Base-by-base conservation (phyloP, 1,140 invertebrate genomes). In the Rhynchophorus ferrugineus region DNA sequence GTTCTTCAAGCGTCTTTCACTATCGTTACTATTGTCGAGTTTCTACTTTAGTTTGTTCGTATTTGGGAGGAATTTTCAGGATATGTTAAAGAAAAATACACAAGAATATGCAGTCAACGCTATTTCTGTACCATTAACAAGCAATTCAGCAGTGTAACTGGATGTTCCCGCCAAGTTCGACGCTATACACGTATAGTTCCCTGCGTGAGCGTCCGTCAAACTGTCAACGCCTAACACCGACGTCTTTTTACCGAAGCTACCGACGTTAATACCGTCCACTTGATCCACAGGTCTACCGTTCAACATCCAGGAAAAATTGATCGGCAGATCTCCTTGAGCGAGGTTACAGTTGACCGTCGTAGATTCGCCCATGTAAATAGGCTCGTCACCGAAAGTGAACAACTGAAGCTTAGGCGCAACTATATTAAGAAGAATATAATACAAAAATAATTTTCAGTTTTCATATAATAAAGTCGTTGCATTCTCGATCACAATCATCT, bases 211-310 rank as follows among this genome's bases (percentile, higher is more conserved):
- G 44, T 84, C 82, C n/a, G 16, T 53, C 11, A 53, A 44, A 9
- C 81, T 78, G 52, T 85, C 80, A 54, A 93, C 91, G 16, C 79
- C 80, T 49, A 95, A 70, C 59, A 89, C 74, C 49, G 79, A 82
- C 49, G 80, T 81, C 61, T 80, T 78, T 56, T 80, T 78, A 36
- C 85, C 83, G 58, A 84, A 67, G 68, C 78, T 81, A 2, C 64
- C 59, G 11, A 63, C 55, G 7, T 43, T 51, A n/a, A 62, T 58
- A 9, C 57, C 57, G 9, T 49, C 42, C 21, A 44, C 44, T 13
- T 43, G n/a, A 14, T 58, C 67, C 18, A 78, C 68, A n/a, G 72
- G 60, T 44, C 71, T 71, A 51, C 71, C 72, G 58, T 81, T 77
- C 54, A 78, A 71, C 33, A 70, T 69, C 83, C 85, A 86, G 5